These are phyloP conservation scores for Andricus quercusramuli DNA, from an alignment of 2,888 invertebrate genomes.

Conservation along the genomic window DNA sequence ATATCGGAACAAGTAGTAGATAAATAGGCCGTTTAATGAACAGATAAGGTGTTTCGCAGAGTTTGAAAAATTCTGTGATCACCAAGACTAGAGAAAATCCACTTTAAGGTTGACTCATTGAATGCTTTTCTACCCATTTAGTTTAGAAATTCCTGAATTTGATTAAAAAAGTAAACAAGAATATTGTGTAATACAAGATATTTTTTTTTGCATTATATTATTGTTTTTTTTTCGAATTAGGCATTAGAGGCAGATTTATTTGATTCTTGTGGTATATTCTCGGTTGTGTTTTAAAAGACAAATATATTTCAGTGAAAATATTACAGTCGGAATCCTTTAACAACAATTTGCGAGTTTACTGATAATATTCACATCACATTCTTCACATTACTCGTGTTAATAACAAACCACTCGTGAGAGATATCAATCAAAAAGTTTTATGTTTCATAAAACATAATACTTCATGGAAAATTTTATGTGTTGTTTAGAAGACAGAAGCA, in stretches of 20 bases:
- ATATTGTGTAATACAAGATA: too few relatives aligned
- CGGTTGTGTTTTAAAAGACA: too few relatives aligned
- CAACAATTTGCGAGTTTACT: too few relatives aligned
- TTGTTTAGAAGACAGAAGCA: neutral
- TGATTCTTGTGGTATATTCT: too few relatives aligned
- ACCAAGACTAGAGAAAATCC: slow-evolving; percentile 22
- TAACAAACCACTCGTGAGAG: neutral
- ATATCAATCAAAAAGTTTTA: neutral
- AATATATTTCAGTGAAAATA: too few relatives aligned
- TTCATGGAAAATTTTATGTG: neutral
- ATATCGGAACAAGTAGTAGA: slow-evolving; percentile 17
- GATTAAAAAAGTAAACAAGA: too few relatives aligned
- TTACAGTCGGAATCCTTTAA: too few relatives aligned
- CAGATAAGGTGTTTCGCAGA: slow-evolving; percentile 28
- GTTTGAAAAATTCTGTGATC: slow-evolving; percentile 14
- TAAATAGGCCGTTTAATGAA: slow-evolving; percentile 37
- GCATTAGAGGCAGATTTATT: too few relatives aligned
- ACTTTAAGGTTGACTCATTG: slow-evolving; percentile 13
- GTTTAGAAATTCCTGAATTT: neutral
- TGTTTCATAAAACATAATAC: neutral
- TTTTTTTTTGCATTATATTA: too few relatives aligned
- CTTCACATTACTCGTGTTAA: neutral
- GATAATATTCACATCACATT: neutral
- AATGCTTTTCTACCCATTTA: neutral
- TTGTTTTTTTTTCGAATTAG: too few relatives aligned